Conservation (phyloP, 2,113 vertebrate species). For the Epinephelus moara region DNA sequence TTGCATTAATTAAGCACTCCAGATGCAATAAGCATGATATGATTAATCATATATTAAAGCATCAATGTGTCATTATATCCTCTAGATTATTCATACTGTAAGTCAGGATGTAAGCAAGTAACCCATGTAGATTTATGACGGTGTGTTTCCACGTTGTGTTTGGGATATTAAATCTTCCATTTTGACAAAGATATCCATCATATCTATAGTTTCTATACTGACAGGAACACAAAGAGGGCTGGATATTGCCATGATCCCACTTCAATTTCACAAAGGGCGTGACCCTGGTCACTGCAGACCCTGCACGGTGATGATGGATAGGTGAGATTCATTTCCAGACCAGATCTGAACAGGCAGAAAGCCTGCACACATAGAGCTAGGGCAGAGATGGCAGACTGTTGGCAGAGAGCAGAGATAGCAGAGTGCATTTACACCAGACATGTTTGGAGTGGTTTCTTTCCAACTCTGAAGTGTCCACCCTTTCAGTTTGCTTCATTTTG, state of each 20-base stretch:
- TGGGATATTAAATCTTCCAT: constrained; percentile 67
- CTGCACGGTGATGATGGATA: constrained; percentile 68
- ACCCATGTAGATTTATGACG: constrained; percentile 57
- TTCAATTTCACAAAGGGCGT: constrained; percentile 77
- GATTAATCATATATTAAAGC: constrained; percentile 54
- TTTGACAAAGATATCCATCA: constrained; percentile 80
- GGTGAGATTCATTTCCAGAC: constrained; percentile 68
- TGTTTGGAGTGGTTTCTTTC: constrained; percentile 21
- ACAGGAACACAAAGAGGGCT: constrained; percentile 69
- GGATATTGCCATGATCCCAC: constrained; percentile 76
- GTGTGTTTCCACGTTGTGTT: constrained; percentile 47
- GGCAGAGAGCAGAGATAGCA: constrained; percentile 17
- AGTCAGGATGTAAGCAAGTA: constrained; percentile 36
- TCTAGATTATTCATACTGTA: constrained; percentile 38
- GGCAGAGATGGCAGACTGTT: constrained; percentile 15
- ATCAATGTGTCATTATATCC: constrained; percentile 28
- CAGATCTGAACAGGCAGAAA: constrained; percentile 58
- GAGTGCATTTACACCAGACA: constrained; percentile 42
- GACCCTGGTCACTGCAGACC: constrained; percentile 65
- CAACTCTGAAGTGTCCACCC: constrained; percentile 18
- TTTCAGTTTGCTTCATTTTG: constrained; percentile 24
- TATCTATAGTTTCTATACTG: constrained; percentile 43
- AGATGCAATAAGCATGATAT: constrained; percentile 36
- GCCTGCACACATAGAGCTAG: constrained; percentile 23
- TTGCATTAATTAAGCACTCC: constrained; percentile 43